Evolutionary conservation across 1,140 invertebrate species (phyloP), one percentile per base, ranked within the genome.

Genomic region (Brachionus paranguensis): DNA sequence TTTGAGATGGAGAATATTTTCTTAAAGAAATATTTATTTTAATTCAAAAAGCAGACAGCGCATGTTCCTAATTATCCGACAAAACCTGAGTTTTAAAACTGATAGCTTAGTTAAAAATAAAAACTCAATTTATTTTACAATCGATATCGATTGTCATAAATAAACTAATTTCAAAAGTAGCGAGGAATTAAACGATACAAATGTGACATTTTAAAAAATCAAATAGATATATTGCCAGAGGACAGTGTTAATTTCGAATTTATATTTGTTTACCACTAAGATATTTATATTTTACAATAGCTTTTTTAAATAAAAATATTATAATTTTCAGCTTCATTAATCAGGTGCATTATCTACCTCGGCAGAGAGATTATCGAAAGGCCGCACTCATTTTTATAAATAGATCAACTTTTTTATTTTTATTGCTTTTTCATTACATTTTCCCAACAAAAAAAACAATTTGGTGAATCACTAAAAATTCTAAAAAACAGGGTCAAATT

Each of bases 61-160:
- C 72, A 76, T 76, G 72, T 76, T 76, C 24, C 24, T 76, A 76
- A 76, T 76, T 76, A 50, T 41, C 41, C 70, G 17, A 24, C n/a
- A 37, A n/a, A 70, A 12, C 12, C 37, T 70, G 12, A 29, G 12
- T 33, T 33, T 7, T 37, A n/a, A 70, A 37, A 41, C 12, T 33
- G 10, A 70, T 17, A 70, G 11, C 12, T 33, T 33, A 70, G 20
- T 37, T 2, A 33, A 68, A 29, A 68, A 64, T 6, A 64, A 68
- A 33, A 68, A 29, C 7, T 68, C 7, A 33, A 70, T 70, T 29
- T 70, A 37, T 70, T 70, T 33, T 55, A 55, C 50, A 55, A 55
- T 55, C 50, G 53, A 60, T 60, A 60, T 60, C 53, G 17, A 60
- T 60, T 60, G 27, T 68, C 65, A 68, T 68, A 68, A 68, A 68